Base-by-base conservation (phyloP, 2,797 vertebrate species). In the Furcifer pardalis region DNA sequence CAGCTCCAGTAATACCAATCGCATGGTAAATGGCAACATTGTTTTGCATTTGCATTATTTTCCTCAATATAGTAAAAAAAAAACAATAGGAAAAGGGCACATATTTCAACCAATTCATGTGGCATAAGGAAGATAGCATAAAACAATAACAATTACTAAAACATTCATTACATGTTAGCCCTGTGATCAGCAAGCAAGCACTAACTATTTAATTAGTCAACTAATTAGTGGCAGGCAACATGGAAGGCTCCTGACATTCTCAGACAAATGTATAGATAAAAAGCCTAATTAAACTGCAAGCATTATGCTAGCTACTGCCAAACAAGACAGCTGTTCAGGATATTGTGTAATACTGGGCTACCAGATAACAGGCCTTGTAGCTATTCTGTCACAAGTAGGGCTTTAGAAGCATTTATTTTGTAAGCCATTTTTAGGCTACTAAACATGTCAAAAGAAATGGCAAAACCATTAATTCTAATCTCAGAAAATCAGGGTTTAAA, bases 121-220 rank as follows among this genome's bases (percentile, higher is more conserved):
- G 90, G 94, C 92, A 95, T 87, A 86, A 94, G 87, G 92, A 73
- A 87, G 83, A 93, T 84, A 95, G 89, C 89, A 92, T 80, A 88
- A 91, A 88, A 92, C 92, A 95, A 96, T 95, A 92, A 94, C 93
- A 91, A 92, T 88, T 93, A 79, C 92, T 84, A 94, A 95, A 91
- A 94, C 96, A 96, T 96, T 97, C 95, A 95, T 94, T 94, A 96
- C 93, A 82, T 88, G 87, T 94, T 90, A 90, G 93, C 93, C 94
- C 95, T 95, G 92, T 95, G 96, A 96, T 97, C 95, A 96, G 96
- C 96, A 95, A 97, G 96, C 93, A 96, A 96, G 97, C 96, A 94
- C 96, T 97, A 98, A 97, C 97, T 95, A 97, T 97, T 97, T 98
- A 97, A 98, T 99, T 98, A 98, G 97, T 97, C 97, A 96, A 95